phyloP scores from a whole-genome alignment of 2,888 invertebrate species.

The Drosophila falleni region DNA sequence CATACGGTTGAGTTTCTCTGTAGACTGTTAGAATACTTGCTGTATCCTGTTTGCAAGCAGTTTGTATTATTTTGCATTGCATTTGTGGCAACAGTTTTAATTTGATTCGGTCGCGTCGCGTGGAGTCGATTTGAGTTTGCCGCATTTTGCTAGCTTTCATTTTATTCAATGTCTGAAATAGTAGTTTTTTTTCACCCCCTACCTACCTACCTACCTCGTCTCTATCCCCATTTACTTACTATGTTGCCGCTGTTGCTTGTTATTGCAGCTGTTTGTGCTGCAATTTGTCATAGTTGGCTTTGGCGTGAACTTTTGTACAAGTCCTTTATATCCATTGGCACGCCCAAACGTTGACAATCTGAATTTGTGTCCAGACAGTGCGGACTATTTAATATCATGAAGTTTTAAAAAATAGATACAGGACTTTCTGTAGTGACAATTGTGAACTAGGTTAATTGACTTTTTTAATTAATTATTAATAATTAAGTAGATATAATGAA shows the following conservation, averaged over 20 bases:
- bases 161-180: conserved; percentile 19
- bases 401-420: too few species aligned
- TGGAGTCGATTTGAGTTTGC: conserved; percentile 15
- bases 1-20: conserved; percentile 6
- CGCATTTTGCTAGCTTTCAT: conserved; percentile 16
- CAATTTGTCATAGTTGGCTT: conserved; percentile 28
- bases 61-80: conserved; percentile 26
- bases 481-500: too few species aligned
- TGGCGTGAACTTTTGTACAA: conserved; percentile 4
- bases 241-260: neutral
- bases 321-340: conserved; percentile 17
- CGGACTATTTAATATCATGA: neutral
- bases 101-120: conserved; percentile 31
- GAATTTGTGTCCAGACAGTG: neutral
- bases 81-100: conserved; percentile 36
- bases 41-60: conserved; percentile 11
- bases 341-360: conserved; percentile 29
- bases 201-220: neutral
- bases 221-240: neutral
- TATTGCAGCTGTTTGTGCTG: conserved; percentile 19
- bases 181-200: conserved; percentile 9
- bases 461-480: too few species aligned
- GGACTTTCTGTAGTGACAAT: too few species aligned
- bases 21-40: conserved; percentile 37
- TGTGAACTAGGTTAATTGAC: neutral